These are phyloP conservation scores for Clytia hemisphaerica DNA, from an alignment of 30 jellyfish, hydroid and myxozoan species.

Conservation along the genomic window DNA sequence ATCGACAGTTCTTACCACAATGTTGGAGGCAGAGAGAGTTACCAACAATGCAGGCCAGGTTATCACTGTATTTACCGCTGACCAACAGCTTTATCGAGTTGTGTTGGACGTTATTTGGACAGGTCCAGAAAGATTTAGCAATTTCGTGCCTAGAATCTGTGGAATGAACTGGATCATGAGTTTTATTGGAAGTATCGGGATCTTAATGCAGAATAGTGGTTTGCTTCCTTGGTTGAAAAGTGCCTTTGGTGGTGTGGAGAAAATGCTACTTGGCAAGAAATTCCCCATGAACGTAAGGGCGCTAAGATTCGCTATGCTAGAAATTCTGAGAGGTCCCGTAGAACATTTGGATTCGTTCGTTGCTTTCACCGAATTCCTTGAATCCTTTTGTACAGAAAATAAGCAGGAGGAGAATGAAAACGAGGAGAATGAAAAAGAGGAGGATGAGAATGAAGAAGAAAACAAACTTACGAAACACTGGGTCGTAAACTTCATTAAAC, in stretches of 20 bases:
- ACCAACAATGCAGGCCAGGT: constrained; percentile 21
- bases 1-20: too few relatives aligned
- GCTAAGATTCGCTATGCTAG: background rate
- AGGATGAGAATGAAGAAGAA: too few relatives aligned
- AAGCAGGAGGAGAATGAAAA: too few relatives aligned
- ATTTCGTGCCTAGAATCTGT: background rate
- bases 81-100: constrained; percentile 18
- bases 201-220: background rate
- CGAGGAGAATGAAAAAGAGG: too few relatives aligned
- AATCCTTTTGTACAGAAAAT: too few relatives aligned
- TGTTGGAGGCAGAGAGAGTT: constrained; percentile 1
- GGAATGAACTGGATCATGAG: constrained; percentile 27
- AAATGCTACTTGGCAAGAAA: constrained; percentile 19
- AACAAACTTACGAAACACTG: too few relatives aligned
- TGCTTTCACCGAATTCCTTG: too few relatives aligned
- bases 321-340: background rate
- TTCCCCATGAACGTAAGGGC: constrained; percentile 10
- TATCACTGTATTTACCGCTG: background rate
- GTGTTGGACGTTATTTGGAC: constrained; percentile 11
- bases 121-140: background rate
- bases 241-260: background rate
- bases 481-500: too few relatives aligned
- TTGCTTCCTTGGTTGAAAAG: background rate
- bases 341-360: constrained; percentile 7
- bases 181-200: constrained; percentile 16